Conservation (phyloP, 1,140 invertebrate species). For the Lutraria rhynchaena region DNA sequence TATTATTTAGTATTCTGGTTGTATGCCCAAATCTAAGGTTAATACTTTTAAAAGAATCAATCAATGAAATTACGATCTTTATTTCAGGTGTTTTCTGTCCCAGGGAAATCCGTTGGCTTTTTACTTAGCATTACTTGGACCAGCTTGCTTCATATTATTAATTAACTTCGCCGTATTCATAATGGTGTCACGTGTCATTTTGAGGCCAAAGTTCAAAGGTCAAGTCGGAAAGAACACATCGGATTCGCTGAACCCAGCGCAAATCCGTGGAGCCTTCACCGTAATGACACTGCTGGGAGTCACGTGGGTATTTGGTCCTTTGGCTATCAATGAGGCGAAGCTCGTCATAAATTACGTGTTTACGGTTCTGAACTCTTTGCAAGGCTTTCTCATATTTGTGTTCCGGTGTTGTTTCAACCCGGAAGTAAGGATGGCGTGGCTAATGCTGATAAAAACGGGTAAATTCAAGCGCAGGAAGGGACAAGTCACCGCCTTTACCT, state of each 20-base stretch:
- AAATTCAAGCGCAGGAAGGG: slow-evolving; percentile 76
- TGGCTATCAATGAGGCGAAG: slow-evolving; percentile 83
- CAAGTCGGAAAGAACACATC: slow-evolving; percentile 57
- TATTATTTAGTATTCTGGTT: no score
- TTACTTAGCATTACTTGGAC: slow-evolving; percentile 82
- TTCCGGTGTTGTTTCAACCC: slow-evolving; percentile 84
- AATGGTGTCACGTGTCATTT: slow-evolving; percentile 83
- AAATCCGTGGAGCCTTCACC: slow-evolving; percentile 84
- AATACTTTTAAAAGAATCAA: no score
- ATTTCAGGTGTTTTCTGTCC: slow-evolving; percentile 82
- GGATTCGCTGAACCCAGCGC: slow-evolving; percentile 73
- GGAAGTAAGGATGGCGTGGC: slow-evolving; percentile 83
- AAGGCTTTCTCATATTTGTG: slow-evolving; percentile 84
- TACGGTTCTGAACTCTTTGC: slow-evolving; percentile 83
- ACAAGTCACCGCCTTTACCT: slow-evolving; percentile 67
- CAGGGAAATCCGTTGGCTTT: slow-evolving; percentile 79
- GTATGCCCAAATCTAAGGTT: no score
- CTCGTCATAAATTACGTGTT: slow-evolving; percentile 84
- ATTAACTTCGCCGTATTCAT: slow-evolving; percentile 83
- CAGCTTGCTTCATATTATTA: slow-evolving; percentile 83
- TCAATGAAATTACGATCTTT: neutral
- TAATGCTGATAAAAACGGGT: slow-evolving; percentile 81
- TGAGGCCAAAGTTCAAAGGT: slow-evolving; percentile 78
- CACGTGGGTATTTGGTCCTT: slow-evolving; percentile 84
- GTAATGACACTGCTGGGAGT: slow-evolving; percentile 84